Evolutionary conservation across 2,888 invertebrate species (phyloP).

Genomic region (Callosobruchus maculatus): DNA sequence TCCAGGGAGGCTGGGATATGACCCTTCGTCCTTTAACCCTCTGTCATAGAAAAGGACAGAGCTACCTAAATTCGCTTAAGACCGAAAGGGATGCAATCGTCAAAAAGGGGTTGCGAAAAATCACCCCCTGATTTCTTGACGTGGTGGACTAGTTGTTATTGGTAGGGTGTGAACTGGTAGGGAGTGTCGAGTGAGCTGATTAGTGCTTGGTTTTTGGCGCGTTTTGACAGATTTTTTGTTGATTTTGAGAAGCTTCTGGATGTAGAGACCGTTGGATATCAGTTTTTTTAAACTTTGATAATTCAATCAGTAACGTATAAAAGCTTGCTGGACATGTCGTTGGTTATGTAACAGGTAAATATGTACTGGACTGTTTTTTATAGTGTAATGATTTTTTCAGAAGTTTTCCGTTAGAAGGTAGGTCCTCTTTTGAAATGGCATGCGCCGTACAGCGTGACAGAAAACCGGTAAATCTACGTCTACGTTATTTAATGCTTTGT

Average conservation of each 20-base stretch:
- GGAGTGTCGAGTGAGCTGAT: background rate
- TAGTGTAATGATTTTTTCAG: background rate
- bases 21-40: background rate
- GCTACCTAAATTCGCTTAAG: background rate
- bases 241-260: background rate
- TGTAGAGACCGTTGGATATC: background rate
- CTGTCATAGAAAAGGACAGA: background rate
- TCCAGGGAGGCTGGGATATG: conserved; percentile 5
- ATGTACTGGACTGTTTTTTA: background rate
- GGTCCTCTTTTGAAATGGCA: background rate
- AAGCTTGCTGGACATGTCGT: background rate
- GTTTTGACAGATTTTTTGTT: background rate
- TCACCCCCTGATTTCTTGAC: background rate
- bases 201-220: background rate
- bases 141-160: background rate
- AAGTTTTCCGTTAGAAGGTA: background rate
- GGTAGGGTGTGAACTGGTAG: background rate
- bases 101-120: background rate
- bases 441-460: background rate
- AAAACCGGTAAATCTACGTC: background rate
- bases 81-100: background rate
- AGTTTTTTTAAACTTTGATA: background rate
- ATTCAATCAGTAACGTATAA: background rate
- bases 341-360: background rate
- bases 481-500: too few relatives aligned